A percentile compares a stretch with the other conserved stretches of the same genome.
Evolutionary conservation across 2,113 vertebrate genomes (phyloP).

Genomic region (Telmatochromis sp.): DNA sequence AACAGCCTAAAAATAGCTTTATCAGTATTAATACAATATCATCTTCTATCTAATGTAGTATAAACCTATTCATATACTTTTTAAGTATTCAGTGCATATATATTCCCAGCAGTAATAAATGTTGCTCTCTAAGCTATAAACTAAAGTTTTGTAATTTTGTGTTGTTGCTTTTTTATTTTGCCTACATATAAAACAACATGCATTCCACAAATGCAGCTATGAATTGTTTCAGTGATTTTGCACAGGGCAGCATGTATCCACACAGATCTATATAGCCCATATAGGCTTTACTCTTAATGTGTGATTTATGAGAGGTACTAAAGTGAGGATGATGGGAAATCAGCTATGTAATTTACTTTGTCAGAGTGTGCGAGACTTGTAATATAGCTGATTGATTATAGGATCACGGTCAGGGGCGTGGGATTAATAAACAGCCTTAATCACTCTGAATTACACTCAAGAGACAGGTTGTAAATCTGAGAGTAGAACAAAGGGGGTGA

Average conservation of each 20-base stretch:
- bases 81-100: background rate
- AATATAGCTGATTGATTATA: slow-evolving; percentile 22
- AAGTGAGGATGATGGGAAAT: background rate
- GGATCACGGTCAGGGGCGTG: background rate
- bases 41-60: background rate
- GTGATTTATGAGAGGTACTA: background rate
- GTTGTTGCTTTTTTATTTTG: background rate
- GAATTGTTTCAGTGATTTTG: background rate
- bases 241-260: background rate
- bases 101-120: background rate
- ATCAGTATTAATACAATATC: background rate
- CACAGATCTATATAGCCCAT: background rate
- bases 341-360: slow-evolving; percentile 19
- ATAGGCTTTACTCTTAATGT: background rate
- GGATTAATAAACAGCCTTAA: slow-evolving; percentile 39
- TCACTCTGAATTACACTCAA: slow-evolving; percentile 24
- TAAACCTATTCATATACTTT: background rate
- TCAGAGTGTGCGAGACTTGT: background rate
- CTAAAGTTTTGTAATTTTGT: background rate
- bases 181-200: background rate
- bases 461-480: slow-evolving; percentile 31
- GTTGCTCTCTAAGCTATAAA: background rate
- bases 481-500: background rate
- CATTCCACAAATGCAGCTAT: background rate
- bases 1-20: background rate